These are phyloP conservation scores for Pteropus rufus DNA, from an alignment of 2,797 vertebrate species.

Conservation along the genomic window DNA sequence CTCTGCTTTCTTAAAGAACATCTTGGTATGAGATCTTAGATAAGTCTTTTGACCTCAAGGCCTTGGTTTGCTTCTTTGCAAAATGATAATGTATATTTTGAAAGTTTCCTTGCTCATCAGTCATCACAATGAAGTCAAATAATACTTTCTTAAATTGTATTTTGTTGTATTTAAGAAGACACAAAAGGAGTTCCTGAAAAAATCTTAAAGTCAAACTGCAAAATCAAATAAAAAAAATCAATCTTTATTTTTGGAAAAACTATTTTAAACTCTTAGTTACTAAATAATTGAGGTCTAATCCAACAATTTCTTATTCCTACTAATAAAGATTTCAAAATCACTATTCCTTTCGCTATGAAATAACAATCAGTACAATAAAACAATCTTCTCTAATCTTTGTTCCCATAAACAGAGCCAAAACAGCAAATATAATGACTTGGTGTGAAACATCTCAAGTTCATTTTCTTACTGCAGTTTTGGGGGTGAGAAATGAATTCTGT, in stretches of 20 bases:
- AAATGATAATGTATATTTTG: neutral
- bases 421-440: neutral
- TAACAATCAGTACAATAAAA: neutral
- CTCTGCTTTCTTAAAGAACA: neutral
- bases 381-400: neutral
- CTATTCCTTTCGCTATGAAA: neutral
- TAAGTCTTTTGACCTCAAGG: neutral
- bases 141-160: neutral
- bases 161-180: neutral
- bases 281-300: neutral
- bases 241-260: neutral
- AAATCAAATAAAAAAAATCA: neutral
- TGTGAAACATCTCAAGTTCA: neutral
- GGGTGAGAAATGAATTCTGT: neutral
- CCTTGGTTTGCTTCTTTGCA: neutral
- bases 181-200: neutral
- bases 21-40: neutral
- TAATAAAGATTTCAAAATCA: neutral
- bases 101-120: neutral
- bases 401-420: neutral
- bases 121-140: neutral
- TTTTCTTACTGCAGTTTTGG: neutral
- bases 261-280: neutral
- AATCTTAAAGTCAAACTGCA: neutral
- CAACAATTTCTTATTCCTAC: neutral